Percentiles rank a stretch among this genome's conserved stretches.
These are phyloP conservation scores for Indicator indicator DNA, from an alignment of 2,113 vertebrate genomes.

Conservation along the genomic window DNA sequence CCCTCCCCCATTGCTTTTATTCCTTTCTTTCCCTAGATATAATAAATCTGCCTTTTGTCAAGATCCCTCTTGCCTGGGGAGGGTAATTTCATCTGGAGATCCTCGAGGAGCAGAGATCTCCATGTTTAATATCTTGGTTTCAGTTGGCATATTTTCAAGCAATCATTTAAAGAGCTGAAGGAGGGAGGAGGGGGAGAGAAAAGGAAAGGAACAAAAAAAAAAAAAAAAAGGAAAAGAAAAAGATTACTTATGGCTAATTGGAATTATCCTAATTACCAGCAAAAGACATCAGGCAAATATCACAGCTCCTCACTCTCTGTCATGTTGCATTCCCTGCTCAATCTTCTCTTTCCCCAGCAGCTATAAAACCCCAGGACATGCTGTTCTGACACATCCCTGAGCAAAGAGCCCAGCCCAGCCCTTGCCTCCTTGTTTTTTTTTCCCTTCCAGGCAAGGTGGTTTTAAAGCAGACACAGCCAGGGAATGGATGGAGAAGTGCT, in stretches of 20 bases:
- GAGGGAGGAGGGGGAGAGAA: neutral
- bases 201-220: too few relatives aligned
- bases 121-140: slow-evolving; percentile 50
- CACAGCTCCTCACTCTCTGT: slow-evolving; percentile 37
- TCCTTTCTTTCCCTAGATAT: slow-evolving; percentile 19
- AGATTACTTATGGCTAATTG: slow-evolving; percentile 60
- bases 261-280: slow-evolving; percentile 60
- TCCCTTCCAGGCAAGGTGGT: neutral
- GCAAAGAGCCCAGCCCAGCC: neutral
- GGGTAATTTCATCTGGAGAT: slow-evolving; percentile 62
- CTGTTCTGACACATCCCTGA: slow-evolving; percentile 25
- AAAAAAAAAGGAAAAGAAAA: neutral
- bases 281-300: slow-evolving; percentile 57
- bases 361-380: slow-evolving; percentile 27
- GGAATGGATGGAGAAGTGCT: neutral
- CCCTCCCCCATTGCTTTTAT: slow-evolving; percentile 14
- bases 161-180: slow-evolving; percentile 44
- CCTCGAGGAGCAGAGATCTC: slow-evolving; percentile 62
- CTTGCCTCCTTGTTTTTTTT: neutral
- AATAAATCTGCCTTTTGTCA: slow-evolving; percentile 61
- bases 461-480: neutral
- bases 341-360: slow-evolving; percentile 34
- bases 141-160: slow-evolving; percentile 49
- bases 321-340: slow-evolving; percentile 53
- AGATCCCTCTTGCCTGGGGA: slow-evolving; percentile 48